Evolutionary conservation across 2,888 invertebrate genomes (phyloP).

Genomic region (Anaspis maculata): DNA sequence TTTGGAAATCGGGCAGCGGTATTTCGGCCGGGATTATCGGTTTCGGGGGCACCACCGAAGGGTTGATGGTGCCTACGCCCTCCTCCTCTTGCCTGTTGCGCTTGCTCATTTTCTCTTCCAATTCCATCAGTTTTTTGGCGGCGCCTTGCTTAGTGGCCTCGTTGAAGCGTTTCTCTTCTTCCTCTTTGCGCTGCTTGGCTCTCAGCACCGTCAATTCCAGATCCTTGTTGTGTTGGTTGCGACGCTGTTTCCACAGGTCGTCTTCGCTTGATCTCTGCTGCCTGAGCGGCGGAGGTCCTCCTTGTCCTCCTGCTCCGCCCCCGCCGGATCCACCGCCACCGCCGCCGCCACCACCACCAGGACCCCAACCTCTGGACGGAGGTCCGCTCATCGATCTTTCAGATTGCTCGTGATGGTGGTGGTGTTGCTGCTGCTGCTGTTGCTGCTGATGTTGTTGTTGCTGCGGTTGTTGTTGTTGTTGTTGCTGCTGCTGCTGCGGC

Average conservation of each 20-base stretch:
- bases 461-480: constrained; percentile 29
- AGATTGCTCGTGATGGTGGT: constrained; percentile 26
- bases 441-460: not conserved
- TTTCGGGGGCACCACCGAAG: constrained; percentile 37
- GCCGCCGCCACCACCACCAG: too few relatives aligned
- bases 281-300: constrained; percentile 2
- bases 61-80: constrained; percentile 40
- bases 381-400: constrained; percentile 19
- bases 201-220: constrained; percentile 74
- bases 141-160: constrained; percentile 51
- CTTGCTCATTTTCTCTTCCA: constrained; percentile 56
- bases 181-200: constrained; percentile 77
- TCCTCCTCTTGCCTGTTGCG: constrained; percentile 49
- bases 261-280: constrained; percentile 42
- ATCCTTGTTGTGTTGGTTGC: constrained; percentile 60
- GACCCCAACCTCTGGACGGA: constrained; percentile 14
- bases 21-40: constrained; percentile 42
- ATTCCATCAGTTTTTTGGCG: constrained; percentile 58
- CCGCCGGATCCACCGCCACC: too few relatives aligned
- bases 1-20: constrained; percentile 49
- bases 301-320: too few relatives aligned
- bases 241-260: constrained; percentile 62
- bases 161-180: constrained; percentile 73
- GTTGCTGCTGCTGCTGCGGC: constrained; percentile 22
- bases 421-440: constrained; percentile 12